These are phyloP conservation scores for Rhincodon typus DNA, from an alignment of 2,797 vertebrate species.

Conservation along the genomic window DNA sequence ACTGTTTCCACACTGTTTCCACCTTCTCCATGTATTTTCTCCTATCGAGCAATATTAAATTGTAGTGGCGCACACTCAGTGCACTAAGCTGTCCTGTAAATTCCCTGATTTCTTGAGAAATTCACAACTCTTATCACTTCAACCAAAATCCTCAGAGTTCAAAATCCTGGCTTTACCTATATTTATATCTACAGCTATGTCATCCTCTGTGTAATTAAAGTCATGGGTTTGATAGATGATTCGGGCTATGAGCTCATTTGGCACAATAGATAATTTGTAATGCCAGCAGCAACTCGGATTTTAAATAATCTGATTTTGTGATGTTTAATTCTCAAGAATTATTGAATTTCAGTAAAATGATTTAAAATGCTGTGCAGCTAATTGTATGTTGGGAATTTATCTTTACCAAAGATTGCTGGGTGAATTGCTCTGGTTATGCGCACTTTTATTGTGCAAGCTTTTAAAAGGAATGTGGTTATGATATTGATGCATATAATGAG, in stretches of 20 bases:
- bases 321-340: not conserved
- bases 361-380: not conserved
- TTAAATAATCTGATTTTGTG: not conserved
- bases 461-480: not conserved
- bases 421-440: not conserved
- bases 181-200: not conserved
- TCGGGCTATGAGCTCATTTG: not conserved
- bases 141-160: not conserved
- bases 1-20: not conserved
- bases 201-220: not conserved
- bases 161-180: not conserved
- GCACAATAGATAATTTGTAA: not conserved
- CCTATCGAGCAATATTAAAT: not conserved
- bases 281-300: not conserved
- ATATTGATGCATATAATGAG: not conserved
- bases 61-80: not conserved
- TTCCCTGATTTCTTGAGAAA: not conserved
- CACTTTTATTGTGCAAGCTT: not conserved
- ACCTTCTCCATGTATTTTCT: not conserved
- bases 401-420: not conserved
- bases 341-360: not conserved
- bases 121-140: not conserved
- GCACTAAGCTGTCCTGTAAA: not conserved
- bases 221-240: not conserved
- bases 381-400: not conserved